These are phyloP conservation scores for Chlorospingus semifuscus DNA, from an alignment of 2,797 vertebrate species.

Conservation along the genomic window DNA sequence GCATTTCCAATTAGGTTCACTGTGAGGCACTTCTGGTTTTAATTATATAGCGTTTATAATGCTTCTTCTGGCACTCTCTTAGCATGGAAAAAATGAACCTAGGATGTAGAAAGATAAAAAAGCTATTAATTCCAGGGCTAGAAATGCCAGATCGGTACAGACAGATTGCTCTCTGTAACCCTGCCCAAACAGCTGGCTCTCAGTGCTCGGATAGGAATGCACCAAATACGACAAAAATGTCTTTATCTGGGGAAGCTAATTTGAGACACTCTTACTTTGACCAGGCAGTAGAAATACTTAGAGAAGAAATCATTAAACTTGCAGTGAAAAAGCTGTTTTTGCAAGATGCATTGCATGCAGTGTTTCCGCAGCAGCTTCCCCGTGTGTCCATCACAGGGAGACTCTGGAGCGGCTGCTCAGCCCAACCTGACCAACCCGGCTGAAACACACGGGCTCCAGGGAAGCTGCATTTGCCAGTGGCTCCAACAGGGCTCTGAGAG, in stretches of 20 bases:
- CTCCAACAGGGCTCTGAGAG: background rate
- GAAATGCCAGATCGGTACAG: background rate
- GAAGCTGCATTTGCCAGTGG: fast-evolving
- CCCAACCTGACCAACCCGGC: background rate
- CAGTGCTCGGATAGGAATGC: background rate
- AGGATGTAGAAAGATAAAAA: conserved; percentile 36
- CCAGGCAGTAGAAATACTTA: background rate
- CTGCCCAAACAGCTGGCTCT: conserved; percentile 24
- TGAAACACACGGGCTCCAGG: fast-evolving
- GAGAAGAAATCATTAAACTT: background rate
- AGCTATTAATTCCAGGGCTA: conserved; percentile 23
- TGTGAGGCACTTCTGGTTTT: conserved; percentile 48
- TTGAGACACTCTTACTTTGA: conserved; percentile 8
- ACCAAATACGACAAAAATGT: conserved; percentile 55
- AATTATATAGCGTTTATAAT: conserved; percentile 20
- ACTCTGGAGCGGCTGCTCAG: fast-evolving
- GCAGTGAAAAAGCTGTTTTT: background rate
- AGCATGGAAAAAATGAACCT: conserved; percentile 50
- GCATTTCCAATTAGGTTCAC: conserved; percentile 43
- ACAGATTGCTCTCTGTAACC: background rate
- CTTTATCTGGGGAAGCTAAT: conserved; percentile 43
- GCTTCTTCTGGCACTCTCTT: conserved; percentile 29
- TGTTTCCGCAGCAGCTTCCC: background rate
- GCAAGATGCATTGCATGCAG: background rate
- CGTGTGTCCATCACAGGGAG: fast-evolving